Conservation (phyloP, 1,140 invertebrate species). For the Hycleus cichorii region DNA sequence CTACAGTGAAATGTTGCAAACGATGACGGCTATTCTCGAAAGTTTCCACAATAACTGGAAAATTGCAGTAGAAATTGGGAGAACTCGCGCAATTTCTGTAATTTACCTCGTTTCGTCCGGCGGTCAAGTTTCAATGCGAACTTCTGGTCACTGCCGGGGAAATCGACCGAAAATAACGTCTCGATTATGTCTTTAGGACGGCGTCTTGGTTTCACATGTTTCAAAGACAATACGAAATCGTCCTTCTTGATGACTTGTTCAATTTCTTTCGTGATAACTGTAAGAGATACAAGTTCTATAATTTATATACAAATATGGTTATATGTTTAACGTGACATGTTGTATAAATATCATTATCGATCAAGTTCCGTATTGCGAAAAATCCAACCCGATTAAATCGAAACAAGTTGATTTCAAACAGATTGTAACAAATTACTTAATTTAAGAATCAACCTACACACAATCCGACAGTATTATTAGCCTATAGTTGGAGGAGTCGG, state of each 20-base stretch:
- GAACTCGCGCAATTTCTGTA: slow-evolving; percentile 9
- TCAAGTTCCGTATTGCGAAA: too few relatives aligned
- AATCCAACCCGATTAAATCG: too few relatives aligned
- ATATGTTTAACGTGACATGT: neutral
- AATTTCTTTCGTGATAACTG: slow-evolving; percentile 51
- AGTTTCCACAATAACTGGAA: slow-evolving; percentile 54
- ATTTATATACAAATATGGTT: neutral
- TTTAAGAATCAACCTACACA: too few relatives aligned
- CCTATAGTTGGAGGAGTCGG: too few relatives aligned
- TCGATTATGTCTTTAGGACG: slow-evolving; percentile 47
- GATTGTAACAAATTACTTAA: too few relatives aligned
- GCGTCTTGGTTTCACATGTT: slow-evolving; percentile 52
- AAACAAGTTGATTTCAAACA: too few relatives aligned
- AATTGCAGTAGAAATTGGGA: neutral
- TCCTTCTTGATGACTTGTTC: slow-evolving; percentile 51
- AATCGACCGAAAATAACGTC: slow-evolving; percentile 57
- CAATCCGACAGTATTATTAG: too few relatives aligned
- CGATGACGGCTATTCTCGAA: slow-evolving; percentile 43
- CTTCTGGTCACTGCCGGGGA: slow-evolving; percentile 53
- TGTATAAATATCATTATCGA: too few relatives aligned
- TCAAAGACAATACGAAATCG: slow-evolving; percentile 54
- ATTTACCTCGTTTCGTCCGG: slow-evolving; percentile 52
- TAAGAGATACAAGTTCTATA: slow-evolving; percentile 14
- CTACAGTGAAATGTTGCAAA: slow-evolving; percentile 47
- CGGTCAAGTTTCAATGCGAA: slow-evolving; percentile 59